These are phyloP conservation scores for Aphelenchoides besseyi DNA, from an alignment of 1,140 invertebrate species.

Conservation along the genomic window DNA sequence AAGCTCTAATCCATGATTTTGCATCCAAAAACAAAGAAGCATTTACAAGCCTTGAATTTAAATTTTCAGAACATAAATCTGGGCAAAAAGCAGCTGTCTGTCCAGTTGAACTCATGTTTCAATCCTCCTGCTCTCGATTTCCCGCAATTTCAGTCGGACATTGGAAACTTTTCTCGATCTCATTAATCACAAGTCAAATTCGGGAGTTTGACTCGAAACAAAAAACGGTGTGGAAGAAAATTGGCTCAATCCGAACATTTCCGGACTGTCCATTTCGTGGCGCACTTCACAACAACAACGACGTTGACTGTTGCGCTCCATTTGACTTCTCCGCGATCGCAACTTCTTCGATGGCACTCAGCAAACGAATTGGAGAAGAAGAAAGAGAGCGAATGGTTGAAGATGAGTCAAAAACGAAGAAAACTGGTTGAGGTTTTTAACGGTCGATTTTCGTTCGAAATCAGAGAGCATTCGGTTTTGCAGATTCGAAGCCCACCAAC, in stretches of 20 bases:
- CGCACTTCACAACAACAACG: too few species aligned
- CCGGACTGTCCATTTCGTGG: background rate
- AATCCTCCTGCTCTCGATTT: background rate
- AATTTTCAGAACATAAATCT: background rate
- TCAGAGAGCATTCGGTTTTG: too few species aligned
- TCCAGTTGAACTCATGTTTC: background rate
- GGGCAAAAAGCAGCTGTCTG: background rate
- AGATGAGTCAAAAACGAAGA: background rate
- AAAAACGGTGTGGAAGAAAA: background rate
- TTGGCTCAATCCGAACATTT: too few species aligned
- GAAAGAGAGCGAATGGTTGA: background rate
- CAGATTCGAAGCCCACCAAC: too few species aligned
- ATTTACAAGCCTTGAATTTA: background rate
- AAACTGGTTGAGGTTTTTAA: too few species aligned
- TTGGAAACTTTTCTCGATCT: background rate
- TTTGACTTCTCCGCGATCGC: background rate
- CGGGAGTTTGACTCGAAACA: background rate
- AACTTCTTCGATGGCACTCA: background rate
- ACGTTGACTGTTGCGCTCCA: background rate
- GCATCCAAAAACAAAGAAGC: background rate
- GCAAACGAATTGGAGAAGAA: background rate
- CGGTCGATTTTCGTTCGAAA: too few species aligned
- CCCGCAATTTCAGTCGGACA: too few species aligned
- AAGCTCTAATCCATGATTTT: too few species aligned
- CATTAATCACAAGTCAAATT: background rate